Percentiles rank a stretch among this genome's conserved stretches.
Evolutionary conservation across 2,888 invertebrate genomes (phyloP).

Genomic region (Thysanoteuthis rhombus): DNA sequence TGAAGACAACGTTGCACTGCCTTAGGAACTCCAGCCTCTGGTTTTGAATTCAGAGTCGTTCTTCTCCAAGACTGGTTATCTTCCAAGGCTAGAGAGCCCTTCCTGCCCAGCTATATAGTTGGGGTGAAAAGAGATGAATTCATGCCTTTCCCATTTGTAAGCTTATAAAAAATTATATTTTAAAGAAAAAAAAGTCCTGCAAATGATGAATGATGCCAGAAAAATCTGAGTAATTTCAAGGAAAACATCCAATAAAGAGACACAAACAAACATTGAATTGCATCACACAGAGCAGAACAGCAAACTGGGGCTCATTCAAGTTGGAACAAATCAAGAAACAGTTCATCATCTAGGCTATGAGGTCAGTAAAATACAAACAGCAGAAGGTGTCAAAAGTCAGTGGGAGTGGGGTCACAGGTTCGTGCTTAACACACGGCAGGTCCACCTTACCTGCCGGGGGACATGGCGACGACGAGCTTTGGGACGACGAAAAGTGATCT

Average conservation of each 20-base stretch:
- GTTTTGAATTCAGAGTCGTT: no score
- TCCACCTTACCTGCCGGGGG: slow-evolving; percentile 22
- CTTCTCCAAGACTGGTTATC: no score
- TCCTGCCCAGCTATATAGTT: no score
- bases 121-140: no score
- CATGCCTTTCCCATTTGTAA: no score
- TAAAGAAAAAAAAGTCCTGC: no score
- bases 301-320: neutral
- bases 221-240: neutral
- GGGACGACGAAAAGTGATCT: slow-evolving; percentile 26
- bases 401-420: neutral
- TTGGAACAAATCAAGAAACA: neutral
- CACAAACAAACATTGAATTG: neutral
- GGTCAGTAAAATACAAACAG: slow-evolving; percentile 12
- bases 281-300: neutral
- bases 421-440: neutral
- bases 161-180: no score
- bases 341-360: neutral
- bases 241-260: neutral
- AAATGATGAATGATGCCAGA: neutral
- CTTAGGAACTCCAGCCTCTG: no score
- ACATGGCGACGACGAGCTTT: slow-evolving; percentile 1
- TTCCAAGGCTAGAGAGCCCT: no score
- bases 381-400: neutral
- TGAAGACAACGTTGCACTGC: no score